Evolutionary conservation across 2,888 invertebrate genomes (phyloP), one percentile per base, ranked within the genome.

Genomic region (Tachina lurida): DNA sequence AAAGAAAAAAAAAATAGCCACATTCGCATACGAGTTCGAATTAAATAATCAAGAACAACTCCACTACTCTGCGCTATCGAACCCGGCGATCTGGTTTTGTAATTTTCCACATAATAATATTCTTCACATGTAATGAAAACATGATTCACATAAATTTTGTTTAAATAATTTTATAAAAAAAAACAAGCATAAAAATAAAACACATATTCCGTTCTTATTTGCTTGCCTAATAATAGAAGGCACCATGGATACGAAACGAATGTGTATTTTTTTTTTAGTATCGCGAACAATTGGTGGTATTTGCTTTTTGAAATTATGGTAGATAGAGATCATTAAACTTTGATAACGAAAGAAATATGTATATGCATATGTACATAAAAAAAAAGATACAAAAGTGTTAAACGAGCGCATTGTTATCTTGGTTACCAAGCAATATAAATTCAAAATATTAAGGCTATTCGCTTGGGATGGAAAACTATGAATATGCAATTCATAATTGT

Each of bases 111-210:
- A 62, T 78, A 74, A 78, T 47, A 62, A 78, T 78, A 84, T 84
- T 84, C 83, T 84, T 84, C 83, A 73, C 77, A 78, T 84, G 83
- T 84, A 68, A 73, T 68, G 68, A 67, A 84, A 84, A 84, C 83
- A 84, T 84, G 83, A 73, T 84, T 84, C 77, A 54, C 83, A 84
- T 84, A 78, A 84, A 84, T 84, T 84, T 84, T 60, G 56, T 73
- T 31, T 15, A 60, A 74, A 76, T 70, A 82, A 58, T 43, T 13
- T 47, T 73, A 67, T 31, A 31, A 31, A 47, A 76, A 77, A 73
- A 43, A 67, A 58, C 62, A 74, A 67, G 63, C 62, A 74, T 19
- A 74, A 73, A 54, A 65, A 63, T 12, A 19, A 67, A 52, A 62
- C 62, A 62, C 62, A 52, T 54, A 68, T 78, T 67, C 60, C 67